Percentiles rank a stretch among this genome's conserved stretches.
These are phyloP conservation scores for Geococcyx californianus DNA, from an alignment of 2,113 vertebrate species.

Conservation along the genomic window DNA sequence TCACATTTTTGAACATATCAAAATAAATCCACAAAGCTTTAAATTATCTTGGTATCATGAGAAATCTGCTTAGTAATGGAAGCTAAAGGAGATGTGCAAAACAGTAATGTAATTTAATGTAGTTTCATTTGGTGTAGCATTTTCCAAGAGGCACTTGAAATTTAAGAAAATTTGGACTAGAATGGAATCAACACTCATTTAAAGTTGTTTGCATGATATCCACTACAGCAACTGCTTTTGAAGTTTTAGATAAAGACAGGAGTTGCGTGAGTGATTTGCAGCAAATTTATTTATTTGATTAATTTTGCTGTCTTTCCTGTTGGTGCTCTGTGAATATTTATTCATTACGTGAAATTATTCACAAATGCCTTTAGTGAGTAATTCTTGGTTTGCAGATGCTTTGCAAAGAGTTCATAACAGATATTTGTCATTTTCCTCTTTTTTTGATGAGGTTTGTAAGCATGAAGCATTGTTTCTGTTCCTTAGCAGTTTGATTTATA, in stretches of 20 bases:
- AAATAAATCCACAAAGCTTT: background rate
- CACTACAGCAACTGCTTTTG: background rate
- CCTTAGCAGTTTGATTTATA: constrained; percentile 10
- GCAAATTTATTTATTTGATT: constrained; percentile 20
- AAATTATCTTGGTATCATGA: background rate
- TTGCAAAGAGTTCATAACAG: background rate
- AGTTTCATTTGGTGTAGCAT: background rate
- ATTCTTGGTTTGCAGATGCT: background rate
- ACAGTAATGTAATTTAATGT: background rate
- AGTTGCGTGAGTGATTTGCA: background rate
- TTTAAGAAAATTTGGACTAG: background rate
- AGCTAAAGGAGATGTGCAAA: background rate
- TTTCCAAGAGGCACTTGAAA: background rate
- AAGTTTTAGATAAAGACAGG: background rate
- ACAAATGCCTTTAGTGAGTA: constrained; percentile 14
- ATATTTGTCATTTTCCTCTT: background rate
- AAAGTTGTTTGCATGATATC: background rate
- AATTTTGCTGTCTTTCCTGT: background rate
- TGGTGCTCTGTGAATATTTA: constrained; percentile 16
- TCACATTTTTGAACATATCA: background rate
- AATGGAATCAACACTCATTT: background rate
- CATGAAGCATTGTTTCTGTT: background rate
- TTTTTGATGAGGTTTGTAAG: background rate
- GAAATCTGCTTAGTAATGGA: background rate
- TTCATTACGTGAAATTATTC: constrained; percentile 16